Conservation (phyloP, 2,888 invertebrate species). For the Rhopalosiphum nymphaeae region DNA sequence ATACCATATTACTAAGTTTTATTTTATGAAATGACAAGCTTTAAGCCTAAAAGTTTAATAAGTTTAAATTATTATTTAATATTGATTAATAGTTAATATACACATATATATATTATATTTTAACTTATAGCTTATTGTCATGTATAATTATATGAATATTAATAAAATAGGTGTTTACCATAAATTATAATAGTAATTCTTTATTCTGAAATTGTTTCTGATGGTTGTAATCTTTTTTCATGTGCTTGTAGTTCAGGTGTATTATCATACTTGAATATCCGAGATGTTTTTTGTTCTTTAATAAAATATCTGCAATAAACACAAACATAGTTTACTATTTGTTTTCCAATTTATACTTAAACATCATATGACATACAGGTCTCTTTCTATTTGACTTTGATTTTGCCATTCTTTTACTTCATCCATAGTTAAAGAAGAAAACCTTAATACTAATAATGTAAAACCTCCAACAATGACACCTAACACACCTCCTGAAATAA, state of each 20-base stretch:
- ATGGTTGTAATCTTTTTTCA: constrained; percentile 29
- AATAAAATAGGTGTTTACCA: constrained; percentile 44
- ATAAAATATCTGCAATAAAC: constrained; percentile 25
- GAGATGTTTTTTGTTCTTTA: constrained; percentile 46
- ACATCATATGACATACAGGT: neutral
- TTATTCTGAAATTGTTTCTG: neutral
- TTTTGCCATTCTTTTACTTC: constrained; percentile 43
- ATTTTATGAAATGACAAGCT: neutral
- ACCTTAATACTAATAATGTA: constrained; percentile 38
- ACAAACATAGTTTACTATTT: neutral
- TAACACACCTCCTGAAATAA: constrained; percentile 39
- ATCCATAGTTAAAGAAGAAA: constrained; percentile 35
- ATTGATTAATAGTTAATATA: constrained; percentile 16
- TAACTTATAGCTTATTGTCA: neutral
- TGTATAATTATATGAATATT: constrained; percentile 19
- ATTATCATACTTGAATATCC: constrained; percentile 40
- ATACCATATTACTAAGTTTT: constrained; percentile 22
- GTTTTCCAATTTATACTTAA: neutral
- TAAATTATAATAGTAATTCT: neutral
- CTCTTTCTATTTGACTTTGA: constrained; percentile 25
- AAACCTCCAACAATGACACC: neutral
- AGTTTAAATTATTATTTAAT: neutral
- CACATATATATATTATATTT: constrained; percentile 25
- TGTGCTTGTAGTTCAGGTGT: constrained; percentile 43
- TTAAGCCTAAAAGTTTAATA: too few relatives aligned